Percentiles rank a stretch among this genome's conserved stretches.
Conservation (phyloP, 1,140 invertebrate genomes). For the Chironomus tepperi region DNA sequence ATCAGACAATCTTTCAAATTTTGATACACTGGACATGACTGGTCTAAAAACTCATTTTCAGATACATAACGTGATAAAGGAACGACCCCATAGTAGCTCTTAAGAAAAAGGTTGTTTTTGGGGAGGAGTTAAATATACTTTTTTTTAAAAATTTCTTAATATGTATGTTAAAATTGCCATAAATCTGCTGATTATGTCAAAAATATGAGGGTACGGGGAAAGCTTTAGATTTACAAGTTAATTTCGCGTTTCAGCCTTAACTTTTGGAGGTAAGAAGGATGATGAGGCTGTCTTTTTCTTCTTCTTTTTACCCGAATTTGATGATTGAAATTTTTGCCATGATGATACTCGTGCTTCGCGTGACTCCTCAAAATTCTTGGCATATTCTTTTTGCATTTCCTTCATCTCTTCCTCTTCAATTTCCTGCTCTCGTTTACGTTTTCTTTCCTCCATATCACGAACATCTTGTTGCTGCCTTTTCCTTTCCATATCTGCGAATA, state of each 20-base stretch:
- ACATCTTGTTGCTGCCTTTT: slow-evolving; percentile 75
- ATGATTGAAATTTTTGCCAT: slow-evolving; percentile 87
- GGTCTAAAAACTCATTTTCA: too few relatives aligned
- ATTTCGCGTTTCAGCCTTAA: slow-evolving; percentile 89
- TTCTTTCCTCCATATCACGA: slow-evolving; percentile 87
- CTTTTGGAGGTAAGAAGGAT: slow-evolving; percentile 87
- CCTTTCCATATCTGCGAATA: slow-evolving; percentile 94
- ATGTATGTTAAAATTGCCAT: too few relatives aligned
- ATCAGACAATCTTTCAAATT: too few relatives aligned
- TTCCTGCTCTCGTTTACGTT: slow-evolving; percentile 90
- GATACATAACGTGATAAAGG: too few relatives aligned
- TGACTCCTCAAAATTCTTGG: slow-evolving; percentile 97
- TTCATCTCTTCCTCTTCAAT: slow-evolving; percentile 84
- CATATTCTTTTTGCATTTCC: slow-evolving; percentile 88
- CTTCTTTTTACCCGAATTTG: slow-evolving; percentile 62
- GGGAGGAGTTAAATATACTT: too few relatives aligned
- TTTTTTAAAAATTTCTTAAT: too few relatives aligned
- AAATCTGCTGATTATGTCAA: too few relatives aligned
- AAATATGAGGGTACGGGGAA: too few relatives aligned
- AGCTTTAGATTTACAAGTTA: not conserved
- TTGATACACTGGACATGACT: too few relatives aligned
- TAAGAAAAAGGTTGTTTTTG: too few relatives aligned
- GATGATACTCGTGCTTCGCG: slow-evolving; percentile 88
- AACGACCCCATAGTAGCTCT: too few relatives aligned
- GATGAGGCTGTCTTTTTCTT: slow-evolving; percentile 57